Evolutionary conservation across 2,797 vertebrate species (phyloP).

Genomic region (Clarias pachynema): DNA sequence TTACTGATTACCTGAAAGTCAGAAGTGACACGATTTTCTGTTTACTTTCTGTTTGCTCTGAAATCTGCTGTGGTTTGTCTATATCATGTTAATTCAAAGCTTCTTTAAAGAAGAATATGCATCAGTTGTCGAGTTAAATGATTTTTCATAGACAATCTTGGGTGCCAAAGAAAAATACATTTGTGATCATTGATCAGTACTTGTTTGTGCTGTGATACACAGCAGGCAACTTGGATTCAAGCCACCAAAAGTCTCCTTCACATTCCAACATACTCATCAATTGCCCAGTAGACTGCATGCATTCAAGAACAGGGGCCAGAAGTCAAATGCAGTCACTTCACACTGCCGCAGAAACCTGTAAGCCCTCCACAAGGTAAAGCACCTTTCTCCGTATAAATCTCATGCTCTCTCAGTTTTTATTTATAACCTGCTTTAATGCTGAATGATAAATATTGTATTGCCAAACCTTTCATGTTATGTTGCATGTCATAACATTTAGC

Average conservation of each 20-base stretch:
- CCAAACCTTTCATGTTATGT: not conserved
- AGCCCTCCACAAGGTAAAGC: constrained; percentile 41
- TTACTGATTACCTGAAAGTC: too few relatives aligned
- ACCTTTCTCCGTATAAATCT: not conserved
- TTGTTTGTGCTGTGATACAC: constrained; percentile 74
- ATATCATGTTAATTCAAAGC: too few relatives aligned
- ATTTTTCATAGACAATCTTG: too few relatives aligned
- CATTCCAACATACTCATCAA: constrained; percentile 91
- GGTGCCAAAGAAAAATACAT: not conserved
- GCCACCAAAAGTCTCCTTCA: constrained; percentile 95
- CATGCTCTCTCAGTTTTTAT: not conserved
- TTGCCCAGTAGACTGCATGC: constrained; percentile 89
- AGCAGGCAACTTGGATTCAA: constrained; percentile 87
- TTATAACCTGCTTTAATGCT: not conserved
- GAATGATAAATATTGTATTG: not conserved
- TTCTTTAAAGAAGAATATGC: too few relatives aligned
- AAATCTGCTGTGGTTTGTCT: too few relatives aligned
- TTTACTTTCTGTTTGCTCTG: too few relatives aligned
- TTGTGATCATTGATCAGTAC: not conserved
- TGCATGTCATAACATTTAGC: not conserved
- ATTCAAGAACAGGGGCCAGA: constrained; percentile 67
- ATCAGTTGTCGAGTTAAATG: too few relatives aligned
- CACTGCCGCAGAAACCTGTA: constrained; percentile 70
- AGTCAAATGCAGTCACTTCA: constrained; percentile 63
- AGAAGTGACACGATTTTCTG: too few relatives aligned